Evolutionary conservation across 64 coral and sea anemone genomes (phyloP).

Genomic region (Stichodactyla helianthus): DNA sequence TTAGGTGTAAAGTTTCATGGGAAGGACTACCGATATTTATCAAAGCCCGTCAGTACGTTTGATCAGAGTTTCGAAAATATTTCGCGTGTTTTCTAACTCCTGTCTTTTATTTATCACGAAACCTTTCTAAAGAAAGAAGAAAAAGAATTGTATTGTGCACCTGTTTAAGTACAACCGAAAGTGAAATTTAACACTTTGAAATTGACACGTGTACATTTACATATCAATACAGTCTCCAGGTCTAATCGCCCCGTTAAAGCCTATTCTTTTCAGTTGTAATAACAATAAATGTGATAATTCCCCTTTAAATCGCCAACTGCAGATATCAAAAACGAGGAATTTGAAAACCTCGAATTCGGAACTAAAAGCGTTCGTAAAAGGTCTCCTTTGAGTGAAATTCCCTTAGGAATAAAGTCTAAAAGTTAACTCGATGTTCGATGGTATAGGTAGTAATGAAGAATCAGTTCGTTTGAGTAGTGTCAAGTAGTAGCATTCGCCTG

Average conservation of each 20-base stretch:
- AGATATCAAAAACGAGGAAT: background rate
- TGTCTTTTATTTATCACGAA: too few relatives aligned
- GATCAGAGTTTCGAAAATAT: background rate
- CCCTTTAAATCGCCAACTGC: conserved; percentile 5
- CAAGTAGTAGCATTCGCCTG: background rate
- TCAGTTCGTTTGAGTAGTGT: background rate
- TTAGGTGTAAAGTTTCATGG: too few relatives aligned
- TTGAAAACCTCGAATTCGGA: too few relatives aligned
- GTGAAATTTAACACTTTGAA: background rate
- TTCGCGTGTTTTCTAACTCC: background rate
- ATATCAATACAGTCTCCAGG: background rate
- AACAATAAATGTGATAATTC: conserved; percentile 1
- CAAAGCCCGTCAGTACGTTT: too few relatives aligned
- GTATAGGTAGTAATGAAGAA: too few relatives aligned
- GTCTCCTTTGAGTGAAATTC: too few relatives aligned
- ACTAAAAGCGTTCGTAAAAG: too few relatives aligned
- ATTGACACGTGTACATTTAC: conserved; percentile 10
- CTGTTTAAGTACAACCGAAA: background rate
- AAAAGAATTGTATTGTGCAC: background rate
- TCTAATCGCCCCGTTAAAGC: background rate
- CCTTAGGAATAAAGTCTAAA: too few relatives aligned
- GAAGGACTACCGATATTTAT: too few relatives aligned
- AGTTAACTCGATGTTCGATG: too few relatives aligned
- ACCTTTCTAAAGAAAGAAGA: too few relatives aligned
- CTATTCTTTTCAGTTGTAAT: background rate